These are phyloP conservation scores for Poecilus cupreus DNA, from an alignment of 2,888 invertebrate genomes.

Conservation along the genomic window DNA sequence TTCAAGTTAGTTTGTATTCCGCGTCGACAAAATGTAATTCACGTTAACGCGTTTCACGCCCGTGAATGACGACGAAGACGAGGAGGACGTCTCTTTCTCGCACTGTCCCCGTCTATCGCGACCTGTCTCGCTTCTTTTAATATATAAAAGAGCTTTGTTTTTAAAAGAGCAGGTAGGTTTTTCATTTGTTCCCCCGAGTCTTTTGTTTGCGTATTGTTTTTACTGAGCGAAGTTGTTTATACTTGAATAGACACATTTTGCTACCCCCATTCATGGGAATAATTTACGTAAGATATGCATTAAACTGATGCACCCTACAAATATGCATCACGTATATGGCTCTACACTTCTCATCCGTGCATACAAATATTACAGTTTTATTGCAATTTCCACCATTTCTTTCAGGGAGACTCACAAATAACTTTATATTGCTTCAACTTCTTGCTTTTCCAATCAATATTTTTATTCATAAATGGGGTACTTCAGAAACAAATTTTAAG, in stretches of 20 bases:
- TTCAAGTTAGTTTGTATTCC: constrained; percentile 57
- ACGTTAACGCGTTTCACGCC: constrained; percentile 38
- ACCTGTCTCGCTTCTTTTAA: constrained; percentile 42
- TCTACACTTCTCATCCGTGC: no score
- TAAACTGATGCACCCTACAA: constrained; percentile 14
- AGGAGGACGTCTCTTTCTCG: not conserved
- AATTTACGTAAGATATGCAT: constrained; percentile 25
- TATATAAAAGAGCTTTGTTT: constrained; percentile 57
- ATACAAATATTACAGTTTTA: no score
- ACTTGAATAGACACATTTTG: constrained; percentile 48
- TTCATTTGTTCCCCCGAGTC: constrained; percentile 39
- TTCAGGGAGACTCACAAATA: no score
- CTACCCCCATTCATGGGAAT: constrained; percentile 31
- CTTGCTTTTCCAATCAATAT: no score
- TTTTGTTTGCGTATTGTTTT: constrained; percentile 46
- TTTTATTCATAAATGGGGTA: no score
- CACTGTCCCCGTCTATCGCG: not conserved
- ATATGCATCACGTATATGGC: no score
- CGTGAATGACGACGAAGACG: constrained; percentile 7
- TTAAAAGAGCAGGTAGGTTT: constrained; percentile 49
- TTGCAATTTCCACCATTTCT: no score
- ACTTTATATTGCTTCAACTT: no score
- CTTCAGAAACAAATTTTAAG: no score
- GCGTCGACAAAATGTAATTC: constrained; percentile 55
- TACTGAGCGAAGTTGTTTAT: constrained; percentile 37